Evolutionary conservation across 2,888 invertebrate species (phyloP), one percentile per base, ranked within the genome.

Genomic region (Apamea monoglypha): DNA sequence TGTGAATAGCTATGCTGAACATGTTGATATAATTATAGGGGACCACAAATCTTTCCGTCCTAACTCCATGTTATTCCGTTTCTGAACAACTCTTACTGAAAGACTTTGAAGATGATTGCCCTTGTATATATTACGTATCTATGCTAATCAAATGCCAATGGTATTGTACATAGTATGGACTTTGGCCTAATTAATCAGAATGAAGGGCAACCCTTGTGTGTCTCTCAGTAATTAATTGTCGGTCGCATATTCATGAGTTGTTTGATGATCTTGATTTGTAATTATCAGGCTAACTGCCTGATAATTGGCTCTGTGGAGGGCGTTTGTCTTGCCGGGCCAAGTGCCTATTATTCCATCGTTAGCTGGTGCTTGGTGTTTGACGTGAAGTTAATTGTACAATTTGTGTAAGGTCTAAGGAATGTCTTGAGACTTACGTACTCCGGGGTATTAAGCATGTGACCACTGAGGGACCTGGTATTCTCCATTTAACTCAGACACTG

Each of bases 161-260:
- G 21, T 40, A 32, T 61, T 36, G 29, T 44, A 18, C 8, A 44
- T 21, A 47, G 18, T 18, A n/a, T 50, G 7, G 50, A 63, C 67
- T 25, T 18, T 66, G 29, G 61, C 36, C 63, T 74, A 84, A 76
- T 87, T 75, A 67, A 64, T 74, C 64, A 64, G 47, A 72, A 36
- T 64, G n/a, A 74, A 68, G 74, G 76, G 7, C 63, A 64, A 63
- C 76, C 59, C 81, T 83, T 71, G 80, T 78, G 72, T 81, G 82
- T 76, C 76, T 56, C 4, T 14, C 36, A 16, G 47, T 80, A 81
- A 78, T 88, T 81, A 88, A 88, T 77, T 74, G 80, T 67, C 40
- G 12, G 40, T 18, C 72, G 82, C 80, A 88, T 88, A 88, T 88
- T 88, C 88, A 86, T 88, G 82, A 80, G 29, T 59, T 68, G 64